phyloP scores from a whole-genome alignment of 2,888 invertebrate species.

The Pandemis heparana region DNA sequence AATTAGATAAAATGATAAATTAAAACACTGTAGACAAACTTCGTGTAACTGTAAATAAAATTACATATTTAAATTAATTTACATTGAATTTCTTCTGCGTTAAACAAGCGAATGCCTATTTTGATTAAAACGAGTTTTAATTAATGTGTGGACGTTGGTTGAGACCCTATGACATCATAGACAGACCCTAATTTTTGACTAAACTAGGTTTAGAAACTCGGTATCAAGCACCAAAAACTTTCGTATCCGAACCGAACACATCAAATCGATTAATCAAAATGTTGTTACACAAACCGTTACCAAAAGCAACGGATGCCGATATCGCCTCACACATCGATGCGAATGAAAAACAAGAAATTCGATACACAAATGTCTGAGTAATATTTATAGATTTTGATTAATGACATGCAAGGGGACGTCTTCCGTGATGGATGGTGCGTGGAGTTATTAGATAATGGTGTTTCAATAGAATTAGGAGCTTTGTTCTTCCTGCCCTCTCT shows the following conservation, averaged over 20 bases:
- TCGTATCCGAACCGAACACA: conserved; percentile 35
- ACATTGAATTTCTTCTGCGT: no score
- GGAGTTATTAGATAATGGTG: conserved; percentile 83
- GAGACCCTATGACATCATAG: no score
- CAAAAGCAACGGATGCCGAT: conserved; percentile 25
- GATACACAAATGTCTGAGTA: conserved; percentile 76
- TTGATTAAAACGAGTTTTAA: no score
- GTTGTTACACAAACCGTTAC: conserved; percentile 42
- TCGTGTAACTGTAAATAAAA: no score
- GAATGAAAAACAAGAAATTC: conserved; percentile 58
- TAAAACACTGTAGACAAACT: no score
- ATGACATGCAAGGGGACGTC: conserved; percentile 78
- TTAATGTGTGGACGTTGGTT: no score
- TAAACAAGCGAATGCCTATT: no score
- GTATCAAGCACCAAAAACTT: conserved; percentile 7
- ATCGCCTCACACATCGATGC: conserved; percentile 35
- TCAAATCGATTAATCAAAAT: conserved; percentile 37
- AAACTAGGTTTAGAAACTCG: background rate
- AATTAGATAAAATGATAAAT: no score
- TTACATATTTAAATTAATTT: no score
- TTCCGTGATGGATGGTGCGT: conserved; percentile 74
- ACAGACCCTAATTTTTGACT: no score
- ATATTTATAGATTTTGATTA: conserved; percentile 84
- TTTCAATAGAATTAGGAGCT: conserved; percentile 82
- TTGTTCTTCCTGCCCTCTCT: conserved; percentile 76